A percentile compares a stretch with the other conserved stretches of the same genome.
phyloP scores from a whole-genome alignment of 1,140 invertebrate genomes.

The Lepidurus couesii region DNA sequence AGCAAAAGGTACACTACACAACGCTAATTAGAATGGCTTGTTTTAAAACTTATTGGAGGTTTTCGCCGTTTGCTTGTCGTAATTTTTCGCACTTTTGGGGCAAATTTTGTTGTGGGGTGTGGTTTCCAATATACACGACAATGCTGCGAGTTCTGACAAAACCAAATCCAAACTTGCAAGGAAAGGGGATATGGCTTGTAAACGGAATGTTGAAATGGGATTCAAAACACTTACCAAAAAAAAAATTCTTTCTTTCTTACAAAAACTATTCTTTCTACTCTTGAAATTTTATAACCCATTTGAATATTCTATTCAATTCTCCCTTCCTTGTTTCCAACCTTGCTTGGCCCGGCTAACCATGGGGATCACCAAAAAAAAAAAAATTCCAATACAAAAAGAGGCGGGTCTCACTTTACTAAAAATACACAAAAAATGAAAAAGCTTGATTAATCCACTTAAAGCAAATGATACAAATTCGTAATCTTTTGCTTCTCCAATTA shows the following conservation, averaged over 20 bases:
- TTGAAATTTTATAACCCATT: not conserved
- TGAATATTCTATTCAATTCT: not conserved
- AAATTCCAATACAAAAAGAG: not conserved
- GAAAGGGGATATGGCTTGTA: no score
- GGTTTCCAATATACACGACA: no score
- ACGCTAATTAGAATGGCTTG: no score
- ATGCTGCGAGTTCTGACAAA: no score
- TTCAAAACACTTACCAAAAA: no score
- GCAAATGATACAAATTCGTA: not conserved
- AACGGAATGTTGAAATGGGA: no score
- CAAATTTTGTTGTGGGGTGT: no score
- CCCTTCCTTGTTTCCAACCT: not conserved
- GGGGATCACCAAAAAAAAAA: not conserved
- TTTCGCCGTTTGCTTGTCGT: no score
- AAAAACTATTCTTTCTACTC: not conserved
- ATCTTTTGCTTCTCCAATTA: not conserved
- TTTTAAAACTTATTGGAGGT: no score
- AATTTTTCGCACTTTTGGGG: no score
- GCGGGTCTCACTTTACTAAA: not conserved
- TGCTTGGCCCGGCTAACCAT: conserved; percentile 20
- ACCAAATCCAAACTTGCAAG: no score
- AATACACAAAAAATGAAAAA: not conserved
- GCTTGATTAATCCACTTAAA: not conserved
- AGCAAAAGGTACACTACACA: no score
- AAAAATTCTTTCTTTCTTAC: not conserved